Evolutionary conservation across 2,888 invertebrate species (phyloP), one percentile per base, ranked within the genome.

Genomic region (Cyclophora punctaria): DNA sequence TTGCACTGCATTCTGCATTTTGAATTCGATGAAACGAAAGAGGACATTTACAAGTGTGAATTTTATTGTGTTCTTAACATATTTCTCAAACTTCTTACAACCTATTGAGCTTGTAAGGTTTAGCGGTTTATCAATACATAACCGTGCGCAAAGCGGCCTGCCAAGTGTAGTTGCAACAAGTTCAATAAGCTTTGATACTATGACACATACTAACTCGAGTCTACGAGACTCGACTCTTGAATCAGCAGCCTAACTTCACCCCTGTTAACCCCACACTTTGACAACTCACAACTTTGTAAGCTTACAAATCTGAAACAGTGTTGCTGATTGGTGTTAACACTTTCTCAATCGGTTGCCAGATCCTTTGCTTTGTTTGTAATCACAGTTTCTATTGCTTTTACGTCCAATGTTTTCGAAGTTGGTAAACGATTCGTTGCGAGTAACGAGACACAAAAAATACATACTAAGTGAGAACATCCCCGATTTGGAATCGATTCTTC

Each of bases 201-300:
- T 49, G 54, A 50, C 50, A 53, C 48, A 53, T 50, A 50, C 56
- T 53, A 59, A 57, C 60, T 60, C 48, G 50, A 53, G 49, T 20
- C 20, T 20, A 20, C 20, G 20, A 20, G 20, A 20, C 20, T 20
- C 20, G 20, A 20, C 20, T 50, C 43, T 34, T 46, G 52, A 49
- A 35, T 35, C 47, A 34, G 34, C 33, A 48, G 51, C 42, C 48
- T 48, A 55, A 55, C 46, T 60, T 60, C 46, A 48, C 48, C 47
- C 48, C 6, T 34, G 44, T 34, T 44, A 34, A 33, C 6, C 44
- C 44, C 20, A 7, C 20, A n/a, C 5, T 6, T 34, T 33, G 5
- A 34, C 44, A n/a, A 7, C n/a, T 4, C 42, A 7, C 45, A 53
- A 48, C 50, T 55, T 52, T 47, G 49, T 41, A 55, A 55, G 52